Evolutionary conservation across 92 coral and sea anemone species (phyloP), one percentile per base, ranked within the genome.

Genomic region (Porites cylindrica): DNA sequence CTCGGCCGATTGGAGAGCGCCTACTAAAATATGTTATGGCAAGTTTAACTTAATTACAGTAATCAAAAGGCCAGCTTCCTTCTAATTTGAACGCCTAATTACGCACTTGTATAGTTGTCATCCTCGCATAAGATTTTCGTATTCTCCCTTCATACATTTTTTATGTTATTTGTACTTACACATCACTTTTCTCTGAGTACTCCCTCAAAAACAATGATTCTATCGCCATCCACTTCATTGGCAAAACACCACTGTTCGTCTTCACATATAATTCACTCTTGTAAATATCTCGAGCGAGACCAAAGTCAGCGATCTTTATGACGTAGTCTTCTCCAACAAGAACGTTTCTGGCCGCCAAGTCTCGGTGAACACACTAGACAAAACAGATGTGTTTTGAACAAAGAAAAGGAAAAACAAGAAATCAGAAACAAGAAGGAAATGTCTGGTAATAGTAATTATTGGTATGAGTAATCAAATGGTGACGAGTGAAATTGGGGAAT

Each of bases 161-260:
- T 10, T 10, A 2, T 10, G 13, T 54, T 0, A 7, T 54, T 54
- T 54, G 60, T 54, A 54, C 60, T 93, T 93, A 96, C 99, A 94
- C 94, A 72, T 96, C 99, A 62, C 94, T 96, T 72, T 96, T 95
- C 78, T 92, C 92, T 23, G 98, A 91, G 92, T 96, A 96, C 10
- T 80, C 88, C 59, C 93, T 80, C 87, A 85, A 93, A 76, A 93
- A 93, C 62, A 96, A 80, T 53, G 99, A 92, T 76, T 96, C 99
- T 43, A 93, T 78, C 19, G 99, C 99, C 99, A 96, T 96, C 99
- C 99, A 96, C 72, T 94, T 96, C 72, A 96, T 92, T 10, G 99
- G 98, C 67, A 96, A 81, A 10, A 96, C 77, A 51, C 95, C 98
- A 73, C 92, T 85, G n/a, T 92, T 86, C 51, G 90, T 76, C 83